phyloP scores from a whole-genome alignment of 2,888 invertebrate genomes.

The Drosophila eohydei region DNA sequence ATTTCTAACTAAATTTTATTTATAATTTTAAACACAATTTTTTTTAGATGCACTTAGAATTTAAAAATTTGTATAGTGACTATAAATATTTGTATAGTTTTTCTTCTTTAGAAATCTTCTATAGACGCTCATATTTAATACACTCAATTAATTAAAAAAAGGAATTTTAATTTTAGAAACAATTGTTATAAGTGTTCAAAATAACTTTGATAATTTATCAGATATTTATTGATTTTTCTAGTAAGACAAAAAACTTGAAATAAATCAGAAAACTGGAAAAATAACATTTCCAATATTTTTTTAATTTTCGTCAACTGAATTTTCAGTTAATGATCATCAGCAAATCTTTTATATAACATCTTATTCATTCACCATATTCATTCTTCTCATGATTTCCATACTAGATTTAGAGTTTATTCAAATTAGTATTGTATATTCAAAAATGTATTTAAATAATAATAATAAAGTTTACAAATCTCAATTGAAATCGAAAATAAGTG shows the following conservation, averaged over 20 bases:
- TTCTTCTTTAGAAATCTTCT: too few relatives aligned
- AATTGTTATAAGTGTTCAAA: neutral
- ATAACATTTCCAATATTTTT: neutral
- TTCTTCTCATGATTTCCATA: neutral
- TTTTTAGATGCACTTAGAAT: too few relatives aligned
- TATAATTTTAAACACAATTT: too few relatives aligned
- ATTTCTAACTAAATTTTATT: too few relatives aligned
- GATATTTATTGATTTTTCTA: neutral
- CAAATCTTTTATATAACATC: neutral
- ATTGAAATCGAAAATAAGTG: constrained; percentile 3
- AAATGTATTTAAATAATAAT: constrained; percentile 2
- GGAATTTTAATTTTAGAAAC: too few relatives aligned
- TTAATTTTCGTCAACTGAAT: neutral
- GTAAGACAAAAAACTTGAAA: too few relatives aligned
- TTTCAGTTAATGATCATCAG: neutral
- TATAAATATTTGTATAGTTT: too few relatives aligned
- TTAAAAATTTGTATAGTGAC: too few relatives aligned
- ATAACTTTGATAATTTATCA: neutral
- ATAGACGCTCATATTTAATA: too few relatives aligned
- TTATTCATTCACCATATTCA: neutral
- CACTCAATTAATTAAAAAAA: too few relatives aligned
- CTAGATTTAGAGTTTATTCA: neutral
- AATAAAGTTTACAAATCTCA: neutral
- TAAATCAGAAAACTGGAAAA: too few relatives aligned
- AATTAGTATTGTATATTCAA: neutral